Conservation (phyloP, 2,888 invertebrate genomes). For the Corbicula japonica region DNA sequence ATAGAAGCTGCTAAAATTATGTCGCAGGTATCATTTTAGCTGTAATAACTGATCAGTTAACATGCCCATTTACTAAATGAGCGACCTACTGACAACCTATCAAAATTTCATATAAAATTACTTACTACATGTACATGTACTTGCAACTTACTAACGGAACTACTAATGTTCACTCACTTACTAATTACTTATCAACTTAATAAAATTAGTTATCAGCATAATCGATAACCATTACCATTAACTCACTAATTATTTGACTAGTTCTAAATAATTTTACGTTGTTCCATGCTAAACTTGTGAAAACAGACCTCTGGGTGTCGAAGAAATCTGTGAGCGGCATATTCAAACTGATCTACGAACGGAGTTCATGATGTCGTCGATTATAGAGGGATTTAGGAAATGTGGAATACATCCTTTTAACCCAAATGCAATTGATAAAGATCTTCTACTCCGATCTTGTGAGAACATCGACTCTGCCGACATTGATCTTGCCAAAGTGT, state of each 20-base stretch:
- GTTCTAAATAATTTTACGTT: too few relatives aligned
- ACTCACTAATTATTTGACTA: too few relatives aligned
- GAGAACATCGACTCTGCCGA: neutral
- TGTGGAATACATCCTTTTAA: conserved; percentile 34
- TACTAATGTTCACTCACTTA: too few relatives aligned
- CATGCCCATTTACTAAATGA: neutral
- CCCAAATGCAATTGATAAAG: conserved; percentile 32
- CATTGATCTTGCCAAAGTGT: conserved; percentile 7
- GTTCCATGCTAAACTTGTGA: conserved; percentile 14
- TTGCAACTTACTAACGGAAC: neutral
- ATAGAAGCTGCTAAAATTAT: conserved; percentile 42
- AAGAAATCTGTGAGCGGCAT: conserved; percentile 33
- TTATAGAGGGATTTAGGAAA: conserved; percentile 29
- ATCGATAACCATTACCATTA: too few relatives aligned
- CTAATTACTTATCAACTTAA: too few relatives aligned
- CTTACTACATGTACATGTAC: neutral
- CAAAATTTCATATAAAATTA: neutral
- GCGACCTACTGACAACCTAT: neutral
- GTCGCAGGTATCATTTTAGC: conserved; percentile 16
- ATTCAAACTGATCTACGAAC: conserved; percentile 27
- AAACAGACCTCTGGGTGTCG: conserved; percentile 29
- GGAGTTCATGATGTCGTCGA: conserved; percentile 31
- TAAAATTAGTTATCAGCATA: too few relatives aligned
- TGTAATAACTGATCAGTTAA: neutral
- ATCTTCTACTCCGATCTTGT: conserved; percentile 17